These are phyloP conservation scores for Nycteola revayana DNA, from an alignment of 2,888 invertebrate genomes.

Conservation along the genomic window DNA sequence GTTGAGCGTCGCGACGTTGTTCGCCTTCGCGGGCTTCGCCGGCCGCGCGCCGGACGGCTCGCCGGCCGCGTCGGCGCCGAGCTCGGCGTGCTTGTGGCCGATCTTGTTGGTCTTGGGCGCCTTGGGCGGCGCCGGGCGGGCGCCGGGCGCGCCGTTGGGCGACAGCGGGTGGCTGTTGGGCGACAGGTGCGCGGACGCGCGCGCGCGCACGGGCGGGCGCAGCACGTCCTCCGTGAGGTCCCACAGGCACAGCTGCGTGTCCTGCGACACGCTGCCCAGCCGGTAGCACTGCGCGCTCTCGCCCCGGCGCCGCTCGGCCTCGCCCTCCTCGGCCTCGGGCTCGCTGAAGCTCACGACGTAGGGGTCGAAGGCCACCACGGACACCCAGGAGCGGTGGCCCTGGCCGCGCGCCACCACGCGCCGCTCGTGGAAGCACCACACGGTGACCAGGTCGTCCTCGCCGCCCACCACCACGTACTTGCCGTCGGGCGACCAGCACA, in stretches of 20 bases:
- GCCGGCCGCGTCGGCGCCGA: slow-evolving; percentile 50
- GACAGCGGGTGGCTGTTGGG: slow-evolving; percentile 45
- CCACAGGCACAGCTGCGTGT: slow-evolving; percentile 99
- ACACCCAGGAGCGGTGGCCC: slow-evolving; percentile 99
- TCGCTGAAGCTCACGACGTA: slow-evolving; percentile 89
- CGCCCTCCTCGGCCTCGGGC: slow-evolving; percentile 82
- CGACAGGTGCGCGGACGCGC: slow-evolving; percentile 65
- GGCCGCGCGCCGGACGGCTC: slow-evolving; percentile 59
- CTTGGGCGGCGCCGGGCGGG: slow-evolving; percentile 45
- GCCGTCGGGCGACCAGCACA: slow-evolving; percentile 98
- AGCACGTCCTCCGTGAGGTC: slow-evolving; percentile 98
- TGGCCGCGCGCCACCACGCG: slow-evolving; percentile 98
- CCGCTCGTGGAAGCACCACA: slow-evolving; percentile 96
- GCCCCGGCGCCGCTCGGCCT: slow-evolving; percentile 47
- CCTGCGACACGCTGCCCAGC: slow-evolving; percentile 97
- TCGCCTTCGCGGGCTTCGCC: slow-evolving; percentile 50
- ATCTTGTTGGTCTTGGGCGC: slow-evolving; percentile 59
- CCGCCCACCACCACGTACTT: slow-evolving; percentile 98
- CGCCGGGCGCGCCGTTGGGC: slow-evolving; percentile 55
- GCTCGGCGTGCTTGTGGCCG: slow-evolving; percentile 63
- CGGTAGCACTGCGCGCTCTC: slow-evolving; percentile 87
- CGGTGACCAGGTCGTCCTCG: slow-evolving; percentile 98
- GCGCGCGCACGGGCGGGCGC: slow-evolving; percentile 84
- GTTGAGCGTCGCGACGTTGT: slow-evolving; percentile 60
- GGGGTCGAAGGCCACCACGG: slow-evolving; percentile 97